These are phyloP conservation scores for Aleiodes sp. DNA, from an alignment of 1,140 invertebrate genomes.

Conservation along the genomic window DNA sequence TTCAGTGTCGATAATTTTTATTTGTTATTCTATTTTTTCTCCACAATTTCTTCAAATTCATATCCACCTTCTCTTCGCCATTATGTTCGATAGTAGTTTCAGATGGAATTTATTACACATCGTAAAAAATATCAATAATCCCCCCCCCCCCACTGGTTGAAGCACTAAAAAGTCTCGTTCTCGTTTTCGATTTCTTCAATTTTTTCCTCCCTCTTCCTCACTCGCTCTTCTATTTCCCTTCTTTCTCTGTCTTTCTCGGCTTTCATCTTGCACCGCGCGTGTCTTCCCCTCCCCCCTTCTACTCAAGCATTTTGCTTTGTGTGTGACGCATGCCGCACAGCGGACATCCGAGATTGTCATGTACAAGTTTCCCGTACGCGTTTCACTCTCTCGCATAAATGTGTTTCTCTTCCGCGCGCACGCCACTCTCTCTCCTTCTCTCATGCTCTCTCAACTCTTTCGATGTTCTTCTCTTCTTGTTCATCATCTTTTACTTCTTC, in stretches of 20 bases:
- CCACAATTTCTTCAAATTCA: no score
- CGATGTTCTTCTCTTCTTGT: conserved; percentile 9
- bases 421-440: no score
- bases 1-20: no score
- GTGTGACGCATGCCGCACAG: conserved; percentile 43
- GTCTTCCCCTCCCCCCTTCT: not conserved
- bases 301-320: conserved; percentile 38
- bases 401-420: conserved; percentile 20
- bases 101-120: no score
- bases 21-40: no score
- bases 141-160: no score
- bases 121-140: no score
- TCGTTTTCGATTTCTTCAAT: not conserved
- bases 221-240: not conserved
- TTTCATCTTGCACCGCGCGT: conserved; percentile 13
- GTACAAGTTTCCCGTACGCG: conserved; percentile 48
- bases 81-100: no score
- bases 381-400: conserved; percentile 8
- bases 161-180: no score
- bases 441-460: conserved; percentile 38
- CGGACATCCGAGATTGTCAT: conserved; percentile 46
- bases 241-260: not conserved
- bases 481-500: conserved; percentile 1
- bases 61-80: no score
- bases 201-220: not conserved